phyloP scores from a whole-genome alignment of 1,140 invertebrate species.

The Anastatus disparis region DNA sequence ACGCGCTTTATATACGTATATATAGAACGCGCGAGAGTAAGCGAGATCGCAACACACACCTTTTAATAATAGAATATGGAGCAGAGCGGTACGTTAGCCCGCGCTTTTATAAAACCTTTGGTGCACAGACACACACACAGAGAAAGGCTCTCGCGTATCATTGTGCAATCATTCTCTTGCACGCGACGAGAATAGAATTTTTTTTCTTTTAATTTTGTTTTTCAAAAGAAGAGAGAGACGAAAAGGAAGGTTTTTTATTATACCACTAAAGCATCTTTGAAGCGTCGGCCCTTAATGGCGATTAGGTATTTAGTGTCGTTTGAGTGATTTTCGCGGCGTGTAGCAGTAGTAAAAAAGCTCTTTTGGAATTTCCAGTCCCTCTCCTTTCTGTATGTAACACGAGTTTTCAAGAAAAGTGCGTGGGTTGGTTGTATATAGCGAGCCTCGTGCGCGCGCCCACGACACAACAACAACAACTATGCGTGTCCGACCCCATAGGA shows the following conservation, averaged over 20 bases:
- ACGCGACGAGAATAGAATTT: conserved; percentile 33
- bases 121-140: not conserved
- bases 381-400: no score
- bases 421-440: not conserved
- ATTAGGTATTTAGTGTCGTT: not conserved
- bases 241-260: no score
- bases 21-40: no score
- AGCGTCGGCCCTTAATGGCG: not conserved
- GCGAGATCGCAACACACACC: conserved; percentile 12
- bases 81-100: conserved; percentile 35
- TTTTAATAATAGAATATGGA: conserved; percentile 53
- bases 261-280: no score
- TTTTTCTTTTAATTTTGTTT: no score
- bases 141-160: not conserved
- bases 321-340: not conserved
- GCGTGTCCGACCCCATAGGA: no score
- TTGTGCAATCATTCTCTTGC: conserved; percentile 11
- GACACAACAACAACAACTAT: no score
- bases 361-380: no score
- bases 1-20: no score
- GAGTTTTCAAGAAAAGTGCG: no score
- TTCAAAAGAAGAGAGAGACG: no score
- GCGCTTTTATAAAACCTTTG: not conserved
- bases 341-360: not conserved
- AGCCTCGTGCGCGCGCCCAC: not conserved